A percentile compares a stretch with the other conserved stretches of the same genome.
These are phyloP conservation scores for Hypercompe scribonia DNA, from an alignment of 2,888 invertebrate species.

Conservation along the genomic window DNA sequence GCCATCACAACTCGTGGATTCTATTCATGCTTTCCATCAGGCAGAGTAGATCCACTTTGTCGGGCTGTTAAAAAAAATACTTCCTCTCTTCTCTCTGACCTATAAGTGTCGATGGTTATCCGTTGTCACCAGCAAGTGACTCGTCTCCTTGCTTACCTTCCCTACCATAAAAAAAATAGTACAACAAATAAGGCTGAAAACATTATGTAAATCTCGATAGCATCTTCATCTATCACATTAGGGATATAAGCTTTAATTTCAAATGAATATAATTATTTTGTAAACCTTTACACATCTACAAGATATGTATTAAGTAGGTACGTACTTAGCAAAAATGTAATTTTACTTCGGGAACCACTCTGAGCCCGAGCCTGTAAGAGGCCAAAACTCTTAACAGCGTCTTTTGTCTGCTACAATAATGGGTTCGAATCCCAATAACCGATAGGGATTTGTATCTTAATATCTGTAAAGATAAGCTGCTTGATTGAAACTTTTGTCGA, in stretches of 20 bases:
- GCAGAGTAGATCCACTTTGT: too few relatives aligned
- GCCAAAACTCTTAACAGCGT: slow-evolving; percentile 18
- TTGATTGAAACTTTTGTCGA: slow-evolving; percentile 17
- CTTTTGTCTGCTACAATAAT: slow-evolving; percentile 47
- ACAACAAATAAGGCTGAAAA: background rate
- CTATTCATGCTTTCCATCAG: too few relatives aligned
- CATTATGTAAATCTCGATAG: background rate
- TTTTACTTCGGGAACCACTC: slow-evolving; percentile 1
- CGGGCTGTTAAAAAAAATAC: too few relatives aligned
- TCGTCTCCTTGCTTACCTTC: too few relatives aligned
- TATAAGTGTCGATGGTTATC: too few relatives aligned
- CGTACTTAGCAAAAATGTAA: background rate
- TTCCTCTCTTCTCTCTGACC: too few relatives aligned
- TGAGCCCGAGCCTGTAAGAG: background rate
- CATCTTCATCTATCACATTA: slow-evolving; percentile 1
- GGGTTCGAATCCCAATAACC: slow-evolving; percentile 42
- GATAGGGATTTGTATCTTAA: slow-evolving; percentile 49
- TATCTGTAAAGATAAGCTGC: slow-evolving; percentile 27
- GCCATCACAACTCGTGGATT: too few relatives aligned
- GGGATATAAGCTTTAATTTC: background rate
- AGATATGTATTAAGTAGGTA: slow-evolving; percentile 7
- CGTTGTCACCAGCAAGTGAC: too few relatives aligned
- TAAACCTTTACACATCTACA: slow-evolving; percentile 1
- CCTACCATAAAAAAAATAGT: background rate
- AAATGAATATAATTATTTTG: background rate